Evolutionary conservation across 2,797 vertebrate genomes (phyloP).

Genomic region (Halcyon chelicuti): DNA sequence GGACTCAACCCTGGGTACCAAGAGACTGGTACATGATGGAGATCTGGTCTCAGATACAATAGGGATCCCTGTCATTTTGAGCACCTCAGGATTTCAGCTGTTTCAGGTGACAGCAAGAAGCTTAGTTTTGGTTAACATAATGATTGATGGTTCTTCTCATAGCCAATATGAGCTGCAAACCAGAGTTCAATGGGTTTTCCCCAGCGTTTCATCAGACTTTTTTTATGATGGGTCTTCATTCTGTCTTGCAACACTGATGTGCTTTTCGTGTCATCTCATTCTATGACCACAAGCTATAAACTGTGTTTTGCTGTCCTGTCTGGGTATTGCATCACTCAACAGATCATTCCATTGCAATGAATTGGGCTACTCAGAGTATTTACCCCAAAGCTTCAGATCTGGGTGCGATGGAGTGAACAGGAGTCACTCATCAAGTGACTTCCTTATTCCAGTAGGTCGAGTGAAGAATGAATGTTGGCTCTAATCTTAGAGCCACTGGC

Average conservation of each 20-base stretch:
- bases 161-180: neutral
- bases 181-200: neutral
- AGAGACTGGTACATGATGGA: neutral
- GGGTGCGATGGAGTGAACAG: neutral
- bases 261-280: neutral
- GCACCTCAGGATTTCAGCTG: neutral
- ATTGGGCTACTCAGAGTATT: neutral
- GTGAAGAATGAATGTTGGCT: neutral
- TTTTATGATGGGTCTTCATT: neutral
- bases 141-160: neutral
- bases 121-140: neutral
- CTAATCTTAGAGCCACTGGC: neutral
- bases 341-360: neutral
- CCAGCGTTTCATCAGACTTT: neutral
- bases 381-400: neutral
- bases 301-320: neutral
- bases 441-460: conserved; percentile 13
- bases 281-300: neutral
- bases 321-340: neutral
- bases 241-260: neutral
- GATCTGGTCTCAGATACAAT: neutral
- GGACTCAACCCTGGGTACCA: neutral
- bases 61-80: neutral
- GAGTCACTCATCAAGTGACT: conserved; percentile 20
- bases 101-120: neutral